Conservation (phyloP, 1,140 invertebrate genomes). For the Eueides isabella region DNA sequence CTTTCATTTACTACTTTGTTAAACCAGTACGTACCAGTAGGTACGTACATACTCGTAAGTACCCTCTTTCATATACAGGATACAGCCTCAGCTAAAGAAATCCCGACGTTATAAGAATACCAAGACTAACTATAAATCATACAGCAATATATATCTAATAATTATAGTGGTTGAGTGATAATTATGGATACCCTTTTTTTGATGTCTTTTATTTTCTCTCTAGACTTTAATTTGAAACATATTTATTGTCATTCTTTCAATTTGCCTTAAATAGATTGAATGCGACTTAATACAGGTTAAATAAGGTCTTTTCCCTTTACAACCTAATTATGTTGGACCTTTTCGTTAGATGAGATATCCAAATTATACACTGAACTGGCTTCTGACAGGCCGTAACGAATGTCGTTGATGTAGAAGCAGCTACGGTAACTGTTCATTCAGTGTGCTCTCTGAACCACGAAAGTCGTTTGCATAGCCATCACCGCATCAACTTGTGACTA, state of each 20-base stretch:
- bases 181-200: too few relatives aligned
- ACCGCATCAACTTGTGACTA: neutral
- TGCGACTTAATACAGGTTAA: neutral
- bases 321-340: neutral
- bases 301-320: neutral
- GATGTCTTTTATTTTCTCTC: too few relatives aligned
- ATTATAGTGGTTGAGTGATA: too few relatives aligned
- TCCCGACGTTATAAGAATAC: too few relatives aligned
- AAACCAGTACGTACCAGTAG: too few relatives aligned
- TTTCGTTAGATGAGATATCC: neutral
- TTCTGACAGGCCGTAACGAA: neutral
- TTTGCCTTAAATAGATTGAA: neutral
- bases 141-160: too few relatives aligned
- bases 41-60: too few relatives aligned
- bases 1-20: too few relatives aligned
- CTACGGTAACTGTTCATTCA: neutral
- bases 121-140: too few relatives aligned
- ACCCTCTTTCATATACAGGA: too few relatives aligned
- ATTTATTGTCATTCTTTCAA: neutral
- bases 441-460: neutral
- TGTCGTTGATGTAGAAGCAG: neutral
- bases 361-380: neutral
- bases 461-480: constrained; percentile 1
- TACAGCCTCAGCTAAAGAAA: too few relatives aligned
- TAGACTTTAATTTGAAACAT: too few relatives aligned